Conservation (phyloP, 2,888 invertebrate species). For the Rhabditoides inermis region DNA sequence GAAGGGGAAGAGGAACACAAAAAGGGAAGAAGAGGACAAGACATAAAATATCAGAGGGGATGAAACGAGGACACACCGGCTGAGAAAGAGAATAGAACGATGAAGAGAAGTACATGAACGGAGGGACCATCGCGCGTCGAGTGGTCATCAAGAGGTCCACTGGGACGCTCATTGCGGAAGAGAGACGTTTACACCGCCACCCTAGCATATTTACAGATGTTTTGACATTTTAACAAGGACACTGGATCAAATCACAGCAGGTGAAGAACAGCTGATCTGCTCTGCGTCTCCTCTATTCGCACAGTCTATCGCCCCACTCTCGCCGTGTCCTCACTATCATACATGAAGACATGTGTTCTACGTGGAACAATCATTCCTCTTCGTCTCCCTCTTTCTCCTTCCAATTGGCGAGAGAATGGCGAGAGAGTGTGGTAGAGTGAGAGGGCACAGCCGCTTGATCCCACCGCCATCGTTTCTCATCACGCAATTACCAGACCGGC, state of each 20-base stretch:
- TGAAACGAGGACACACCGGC: not conserved
- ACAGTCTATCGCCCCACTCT: too few relatives aligned
- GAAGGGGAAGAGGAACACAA: not conserved
- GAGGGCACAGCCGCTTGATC: not conserved
- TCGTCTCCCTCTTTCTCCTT: too few relatives aligned
- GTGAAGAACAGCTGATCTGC: too few relatives aligned
- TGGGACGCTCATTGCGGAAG: too few relatives aligned
- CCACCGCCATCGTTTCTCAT: not conserved
- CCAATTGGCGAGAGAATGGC: too few relatives aligned
- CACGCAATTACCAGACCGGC: not conserved
- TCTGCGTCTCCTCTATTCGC: not conserved
- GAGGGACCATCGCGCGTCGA: not conserved
- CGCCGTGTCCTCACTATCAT: too few relatives aligned
- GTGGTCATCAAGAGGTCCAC: too few relatives aligned
- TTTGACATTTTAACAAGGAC: too few relatives aligned
- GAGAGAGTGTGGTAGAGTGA: constrained; percentile 3
- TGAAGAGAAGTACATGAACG: not conserved
- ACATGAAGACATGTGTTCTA: too few relatives aligned
- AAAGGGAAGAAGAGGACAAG: not conserved
- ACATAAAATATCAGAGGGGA: not conserved
- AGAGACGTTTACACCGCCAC: too few relatives aligned
- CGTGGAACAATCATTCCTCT: constrained; percentile 5
- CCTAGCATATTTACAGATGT: too few relatives aligned
- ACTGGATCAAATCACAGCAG: too few relatives aligned
- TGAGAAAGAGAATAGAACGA: not conserved